Percentiles rank a stretch among this genome's conserved stretches.
Conservation (phyloP, 2,888 invertebrate species). For the Microctonus aethiopoides region DNA sequence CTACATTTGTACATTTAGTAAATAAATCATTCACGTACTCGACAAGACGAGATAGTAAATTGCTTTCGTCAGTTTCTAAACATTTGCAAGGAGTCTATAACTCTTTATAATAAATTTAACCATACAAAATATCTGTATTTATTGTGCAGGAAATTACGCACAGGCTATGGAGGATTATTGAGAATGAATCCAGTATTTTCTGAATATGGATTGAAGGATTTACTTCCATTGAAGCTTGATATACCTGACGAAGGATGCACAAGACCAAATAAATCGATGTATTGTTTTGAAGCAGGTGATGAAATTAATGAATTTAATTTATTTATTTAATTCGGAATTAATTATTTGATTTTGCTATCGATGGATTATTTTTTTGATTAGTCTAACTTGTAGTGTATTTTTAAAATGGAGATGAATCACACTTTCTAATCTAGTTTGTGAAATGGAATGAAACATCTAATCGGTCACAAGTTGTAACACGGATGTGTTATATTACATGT, state of each 20-base stretch:
- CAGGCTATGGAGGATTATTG: constrained; percentile 83
- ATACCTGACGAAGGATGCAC: constrained; percentile 94
- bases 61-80: not conserved
- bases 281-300: constrained; percentile 90
- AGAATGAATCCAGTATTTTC: constrained; percentile 91
- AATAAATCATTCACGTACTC: not conserved
- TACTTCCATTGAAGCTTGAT: constrained; percentile 87
- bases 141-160: constrained; percentile 77
- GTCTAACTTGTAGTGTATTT: not conserved
- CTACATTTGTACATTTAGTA: not conserved
- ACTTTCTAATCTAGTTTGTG: constrained; percentile 26
- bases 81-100: not conserved
- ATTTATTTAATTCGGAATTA: not conserved
- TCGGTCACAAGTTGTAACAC: constrained; percentile 26
- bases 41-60: not conserved
- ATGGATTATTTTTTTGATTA: not conserved
- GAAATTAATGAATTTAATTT: constrained; percentile 1
- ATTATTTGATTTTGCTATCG: not conserved
- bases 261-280: constrained; percentile 88
- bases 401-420: not conserved
- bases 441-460: constrained; percentile 16
- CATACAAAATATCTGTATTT: constrained; percentile 5
- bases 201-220: constrained; percentile 87
- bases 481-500: constrained; percentile 20
- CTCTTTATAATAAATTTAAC: not conserved